These are phyloP conservation scores for Xestia c-nigrum DNA, from an alignment of 2,888 invertebrate species.

Conservation along the genomic window DNA sequence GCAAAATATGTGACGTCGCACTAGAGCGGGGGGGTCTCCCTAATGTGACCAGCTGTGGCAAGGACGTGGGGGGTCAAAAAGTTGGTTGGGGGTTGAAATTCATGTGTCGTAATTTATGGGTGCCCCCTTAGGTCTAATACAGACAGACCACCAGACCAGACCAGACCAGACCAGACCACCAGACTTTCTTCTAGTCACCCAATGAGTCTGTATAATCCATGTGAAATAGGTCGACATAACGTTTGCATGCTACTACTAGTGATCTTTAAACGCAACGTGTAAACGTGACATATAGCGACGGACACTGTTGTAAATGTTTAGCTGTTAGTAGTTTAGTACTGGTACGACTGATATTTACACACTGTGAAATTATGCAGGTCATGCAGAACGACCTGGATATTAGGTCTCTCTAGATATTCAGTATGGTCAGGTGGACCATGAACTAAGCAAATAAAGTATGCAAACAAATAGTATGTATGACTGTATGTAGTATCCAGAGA, in stretches of 20 bases:
- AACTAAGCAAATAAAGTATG: too few species aligned
- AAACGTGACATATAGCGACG: slow-evolving; percentile 8
- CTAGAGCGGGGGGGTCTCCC: too few species aligned
- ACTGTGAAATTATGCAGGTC: not conserved
- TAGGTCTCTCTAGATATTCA: not conserved
- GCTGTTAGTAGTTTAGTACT: slow-evolving; percentile 6
- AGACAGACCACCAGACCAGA: too few species aligned
- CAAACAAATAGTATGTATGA: too few species aligned
- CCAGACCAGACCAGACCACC: too few species aligned
- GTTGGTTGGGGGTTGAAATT: too few species aligned
- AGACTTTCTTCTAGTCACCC: not conserved
- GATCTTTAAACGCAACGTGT: slow-evolving; percentile 29
- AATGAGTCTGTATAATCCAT: not conserved
- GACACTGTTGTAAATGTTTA: slow-evolving; percentile 30
- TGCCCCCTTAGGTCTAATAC: too few species aligned
- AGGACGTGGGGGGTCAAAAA: too few species aligned
- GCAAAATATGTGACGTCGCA: too few species aligned
- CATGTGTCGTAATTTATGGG: too few species aligned
- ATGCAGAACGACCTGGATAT: not conserved
- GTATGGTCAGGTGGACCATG: not conserved
- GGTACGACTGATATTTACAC: slow-evolving; percentile 11
- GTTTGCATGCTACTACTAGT: slow-evolving; percentile 4
- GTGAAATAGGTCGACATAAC: slow-evolving; percentile 25
- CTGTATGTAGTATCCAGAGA: too few species aligned
- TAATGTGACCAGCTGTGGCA: too few species aligned